Evolutionary conservation across 2,113 vertebrate genomes (phyloP), one percentile per base, ranked within the genome.

Genomic region (Neogobius melanostomus): DNA sequence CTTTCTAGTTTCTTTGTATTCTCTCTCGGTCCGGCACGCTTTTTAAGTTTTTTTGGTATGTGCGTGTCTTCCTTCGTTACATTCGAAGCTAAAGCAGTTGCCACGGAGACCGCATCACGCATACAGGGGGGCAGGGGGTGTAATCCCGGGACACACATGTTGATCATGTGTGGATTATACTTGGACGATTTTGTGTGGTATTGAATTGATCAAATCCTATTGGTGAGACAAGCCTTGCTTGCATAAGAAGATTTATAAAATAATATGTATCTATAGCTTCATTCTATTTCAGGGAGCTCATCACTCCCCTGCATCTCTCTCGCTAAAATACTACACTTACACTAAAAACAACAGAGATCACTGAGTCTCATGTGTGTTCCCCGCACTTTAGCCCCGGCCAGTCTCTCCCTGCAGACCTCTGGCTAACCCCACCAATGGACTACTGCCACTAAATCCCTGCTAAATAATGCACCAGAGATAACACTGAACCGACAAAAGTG

Each of bases 31-130:
- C n/a, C n/a, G n/a, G n/a, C n/a, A n/a, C n/a, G n/a, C n/a, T n/a
- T n/a, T n/a, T n/a, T n/a, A n/a, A n/a, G n/a, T n/a, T n/a, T n/a
- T n/a, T n/a, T n/a, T n/a, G n/a, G n/a, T n/a, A n/a, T n/a, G n/a
- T n/a, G n/a, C n/a, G n/a, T n/a, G n/a, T n/a, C n/a, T n/a, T n/a
- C n/a, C n/a, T n/a, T n/a, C n/a, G n/a, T n/a, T n/a, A n/a, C n/a
- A n/a, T n/a, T n/a, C n/a, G n/a, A 36, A 52, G 64, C 69, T 36
- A 16, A 67, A 75, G 70, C 63, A 76, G 88, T 91, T 91, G 84
- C 87, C 76, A 82, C 75, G 82, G 88, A 72, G 87, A 91, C 88
- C 64, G 70, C 66, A 83, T 83, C 73, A 77, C 65, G 53, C 64
- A 77, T 47, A 66, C 52, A 11, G 71, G 11, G 3, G 46, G 46